Conservation (phyloP, 2,113 vertebrate species). For the Elgaria multicarinata region DNA sequence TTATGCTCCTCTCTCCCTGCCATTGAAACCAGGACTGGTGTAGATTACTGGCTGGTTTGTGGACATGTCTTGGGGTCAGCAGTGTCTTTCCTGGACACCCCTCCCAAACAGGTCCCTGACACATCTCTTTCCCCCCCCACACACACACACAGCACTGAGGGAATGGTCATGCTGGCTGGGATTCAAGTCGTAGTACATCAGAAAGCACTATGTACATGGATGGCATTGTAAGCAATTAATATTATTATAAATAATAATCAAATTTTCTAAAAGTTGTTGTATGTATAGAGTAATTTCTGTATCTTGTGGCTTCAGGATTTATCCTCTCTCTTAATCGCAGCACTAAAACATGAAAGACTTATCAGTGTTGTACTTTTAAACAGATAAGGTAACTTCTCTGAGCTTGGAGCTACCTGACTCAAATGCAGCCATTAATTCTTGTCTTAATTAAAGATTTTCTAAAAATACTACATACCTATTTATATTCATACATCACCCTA, state of each 20-base stretch:
- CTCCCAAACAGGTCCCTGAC: too few relatives aligned
- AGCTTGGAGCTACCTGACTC: conserved; percentile 42
- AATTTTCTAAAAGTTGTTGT: background rate
- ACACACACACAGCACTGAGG: too few relatives aligned
- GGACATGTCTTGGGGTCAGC: too few relatives aligned
- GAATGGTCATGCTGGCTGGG: too few relatives aligned
- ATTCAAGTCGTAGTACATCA: background rate
- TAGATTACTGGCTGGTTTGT: too few relatives aligned
- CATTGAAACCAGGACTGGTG: too few relatives aligned
- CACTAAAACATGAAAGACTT: background rate
- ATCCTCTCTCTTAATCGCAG: background rate
- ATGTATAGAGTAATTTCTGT: background rate
- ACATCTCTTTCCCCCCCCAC: too few relatives aligned
- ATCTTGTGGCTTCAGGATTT: background rate
- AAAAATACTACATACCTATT: conserved; percentile 43
- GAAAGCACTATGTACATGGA: background rate
- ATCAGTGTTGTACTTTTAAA: background rate
- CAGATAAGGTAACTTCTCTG: conserved; percentile 20
- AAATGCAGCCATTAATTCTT: conserved; percentile 42
- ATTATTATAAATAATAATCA: background rate
- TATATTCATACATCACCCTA: conserved; percentile 32
- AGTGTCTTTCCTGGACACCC: too few relatives aligned
- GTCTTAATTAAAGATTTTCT: conserved; percentile 45
- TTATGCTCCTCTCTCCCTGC: too few relatives aligned
- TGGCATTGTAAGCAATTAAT: background rate